Evolutionary conservation across 2,113 vertebrate genomes (phyloP).

Genomic region (Megaceryle maxima): DNA sequence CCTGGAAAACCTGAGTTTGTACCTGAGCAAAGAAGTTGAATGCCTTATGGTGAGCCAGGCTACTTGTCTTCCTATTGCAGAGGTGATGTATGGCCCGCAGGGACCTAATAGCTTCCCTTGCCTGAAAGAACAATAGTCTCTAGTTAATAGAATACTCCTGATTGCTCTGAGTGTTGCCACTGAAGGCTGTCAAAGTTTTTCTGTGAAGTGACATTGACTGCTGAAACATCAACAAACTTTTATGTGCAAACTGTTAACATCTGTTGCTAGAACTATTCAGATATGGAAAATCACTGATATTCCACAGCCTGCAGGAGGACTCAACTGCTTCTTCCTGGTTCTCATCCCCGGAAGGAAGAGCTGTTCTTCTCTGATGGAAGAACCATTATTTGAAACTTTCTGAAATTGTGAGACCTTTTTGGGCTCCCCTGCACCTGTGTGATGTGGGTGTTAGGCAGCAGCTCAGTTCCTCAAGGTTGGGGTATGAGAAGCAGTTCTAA

Average conservation of each 20-base stretch:
- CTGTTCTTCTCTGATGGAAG: not conserved
- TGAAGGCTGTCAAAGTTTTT: not conserved
- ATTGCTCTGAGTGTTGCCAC: not conserved
- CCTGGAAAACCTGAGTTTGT: rapidly evolving
- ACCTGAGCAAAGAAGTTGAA: not conserved
- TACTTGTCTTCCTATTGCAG: not conserved
- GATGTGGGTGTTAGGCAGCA: not conserved
- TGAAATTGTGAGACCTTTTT: not conserved
- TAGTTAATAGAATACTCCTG: not conserved
- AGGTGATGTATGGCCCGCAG: not conserved
- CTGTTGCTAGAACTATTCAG: not conserved
- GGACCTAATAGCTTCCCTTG: not conserved
- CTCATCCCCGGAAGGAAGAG: not conserved
- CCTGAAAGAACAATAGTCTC: not conserved
- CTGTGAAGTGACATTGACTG: not conserved
- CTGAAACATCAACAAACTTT: not conserved
- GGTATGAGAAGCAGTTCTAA: not conserved
- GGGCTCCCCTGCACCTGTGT: not conserved
- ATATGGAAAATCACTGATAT: not conserved
- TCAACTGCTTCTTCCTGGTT: not conserved
- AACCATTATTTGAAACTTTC: not conserved
- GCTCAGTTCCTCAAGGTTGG: not conserved
- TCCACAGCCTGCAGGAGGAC: not conserved
- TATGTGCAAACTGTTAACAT: not conserved
- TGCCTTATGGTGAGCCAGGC: not conserved